A percentile compares a stretch with the other conserved stretches of the same genome.
Conservation (phyloP, 1,140 invertebrate species). For the Panagrolaimus sp. region DNA sequence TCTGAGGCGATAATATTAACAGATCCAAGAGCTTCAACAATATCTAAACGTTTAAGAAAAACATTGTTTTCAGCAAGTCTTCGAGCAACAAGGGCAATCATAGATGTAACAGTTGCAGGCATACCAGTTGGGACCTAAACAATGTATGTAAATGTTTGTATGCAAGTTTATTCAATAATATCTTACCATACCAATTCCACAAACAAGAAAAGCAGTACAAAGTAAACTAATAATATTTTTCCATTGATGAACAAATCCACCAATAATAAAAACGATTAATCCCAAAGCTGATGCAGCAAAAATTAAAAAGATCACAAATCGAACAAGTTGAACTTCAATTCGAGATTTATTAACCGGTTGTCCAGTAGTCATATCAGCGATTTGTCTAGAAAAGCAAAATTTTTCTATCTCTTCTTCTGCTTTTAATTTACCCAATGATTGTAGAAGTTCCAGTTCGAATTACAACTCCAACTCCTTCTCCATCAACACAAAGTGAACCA, state of each 20-base stretch:
- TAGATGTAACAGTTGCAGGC: constrained; percentile 96
- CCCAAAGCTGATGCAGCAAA: constrained; percentile 40
- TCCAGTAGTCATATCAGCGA: constrained; percentile 45
- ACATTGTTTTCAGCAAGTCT: constrained; percentile 93
- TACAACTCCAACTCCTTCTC: constrained; percentile 40
- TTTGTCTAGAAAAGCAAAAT: too few relatives aligned
- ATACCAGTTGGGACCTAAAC: constrained; percentile 74
- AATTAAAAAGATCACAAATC: constrained; percentile 44
- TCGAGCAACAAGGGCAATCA: constrained; percentile 91
- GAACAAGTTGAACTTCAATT: constrained; percentile 37
- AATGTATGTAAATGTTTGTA: too few relatives aligned
- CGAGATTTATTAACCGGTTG: constrained; percentile 28
- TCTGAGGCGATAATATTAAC: constrained; percentile 80
- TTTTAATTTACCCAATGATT: too few relatives aligned
- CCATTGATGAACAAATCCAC: constrained; percentile 36
- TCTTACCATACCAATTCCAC: constrained; percentile 26
- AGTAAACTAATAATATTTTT: constrained; percentile 19
- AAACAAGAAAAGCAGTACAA: constrained; percentile 29
- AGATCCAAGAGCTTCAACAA: constrained; percentile 57
- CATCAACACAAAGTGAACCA: constrained; percentile 48
- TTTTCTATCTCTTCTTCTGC: too few relatives aligned
- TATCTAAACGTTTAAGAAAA: constrained; percentile 94
- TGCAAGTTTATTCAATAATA: too few relatives aligned
- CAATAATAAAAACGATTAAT: constrained; percentile 38
- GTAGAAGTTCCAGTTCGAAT: constrained; percentile 40